Percentiles rank a stretch among this genome's conserved stretches.
Conservation (phyloP, 2,888 invertebrate species). For the Romanomermis culicivorax region DNA sequence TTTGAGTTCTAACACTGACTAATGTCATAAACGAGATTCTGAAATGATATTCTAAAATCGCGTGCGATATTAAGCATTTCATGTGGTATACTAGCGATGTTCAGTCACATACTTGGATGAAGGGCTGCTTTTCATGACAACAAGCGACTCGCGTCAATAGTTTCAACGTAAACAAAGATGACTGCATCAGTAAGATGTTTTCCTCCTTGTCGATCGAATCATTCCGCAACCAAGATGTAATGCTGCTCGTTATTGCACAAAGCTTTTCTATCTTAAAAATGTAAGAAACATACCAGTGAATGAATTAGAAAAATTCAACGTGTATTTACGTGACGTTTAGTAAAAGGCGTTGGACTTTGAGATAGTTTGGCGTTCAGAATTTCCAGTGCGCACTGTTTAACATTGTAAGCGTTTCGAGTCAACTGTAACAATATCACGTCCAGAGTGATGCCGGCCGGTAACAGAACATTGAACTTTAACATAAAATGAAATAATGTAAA, state of each 20-base stretch:
- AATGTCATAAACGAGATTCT: no score
- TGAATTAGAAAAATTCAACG: background rate
- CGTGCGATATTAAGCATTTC: no score
- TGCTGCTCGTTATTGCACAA: background rate
- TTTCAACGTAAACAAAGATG: background rate
- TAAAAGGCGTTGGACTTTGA: slow-evolving; percentile 42
- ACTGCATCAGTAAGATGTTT: background rate
- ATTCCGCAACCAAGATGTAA: background rate
- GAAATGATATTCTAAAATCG: no score
- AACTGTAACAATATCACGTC: slow-evolving; percentile 49
- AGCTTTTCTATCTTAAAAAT: background rate
- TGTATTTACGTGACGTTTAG: slow-evolving; percentile 15
- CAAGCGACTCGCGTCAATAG: background rate
- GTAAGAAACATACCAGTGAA: background rate
- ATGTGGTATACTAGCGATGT: no score
- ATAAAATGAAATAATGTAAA: no score
- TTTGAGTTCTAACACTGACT: no score
- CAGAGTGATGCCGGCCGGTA: slow-evolving; percentile 56
- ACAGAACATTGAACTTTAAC: slow-evolving; percentile 34
- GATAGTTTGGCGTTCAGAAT: slow-evolving; percentile 59
- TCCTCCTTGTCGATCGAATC: background rate
- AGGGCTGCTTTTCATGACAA: background rate
- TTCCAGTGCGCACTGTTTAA: slow-evolving; percentile 61
- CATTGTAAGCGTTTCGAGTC: slow-evolving; percentile 45
- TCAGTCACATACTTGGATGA: background rate